These are phyloP conservation scores for Drosophila rellima DNA, from an alignment of 2,888 invertebrate species.

Conservation along the genomic window DNA sequence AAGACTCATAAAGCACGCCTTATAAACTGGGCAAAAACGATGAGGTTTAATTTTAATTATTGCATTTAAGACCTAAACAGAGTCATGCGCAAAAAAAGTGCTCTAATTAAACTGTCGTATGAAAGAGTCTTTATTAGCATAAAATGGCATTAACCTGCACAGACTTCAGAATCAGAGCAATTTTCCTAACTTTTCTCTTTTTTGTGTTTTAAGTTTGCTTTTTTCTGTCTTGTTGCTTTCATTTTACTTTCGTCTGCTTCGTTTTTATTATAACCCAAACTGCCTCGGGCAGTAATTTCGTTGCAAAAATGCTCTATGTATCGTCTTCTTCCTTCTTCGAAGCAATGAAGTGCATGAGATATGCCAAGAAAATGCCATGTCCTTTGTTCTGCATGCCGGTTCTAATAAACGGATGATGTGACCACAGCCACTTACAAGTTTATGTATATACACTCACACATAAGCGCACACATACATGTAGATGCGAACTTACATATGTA, in stretches of 20 bases:
- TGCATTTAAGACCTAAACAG: conserved; percentile 46
- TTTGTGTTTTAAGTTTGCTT: conserved; percentile 16
- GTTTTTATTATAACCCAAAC: conserved; percentile 67
- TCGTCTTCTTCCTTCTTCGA: conserved; percentile 49
- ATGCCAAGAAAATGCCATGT: conserved; percentile 65
- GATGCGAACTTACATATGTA: conserved; percentile 32
- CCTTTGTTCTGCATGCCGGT: conserved; percentile 62
- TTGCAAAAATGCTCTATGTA: conserved; percentile 68
- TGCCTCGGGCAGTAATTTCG: conserved; percentile 72
- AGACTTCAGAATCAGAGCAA: conserved; percentile 12
- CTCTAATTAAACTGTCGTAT: conserved; percentile 73
- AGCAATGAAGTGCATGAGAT: conserved; percentile 76
- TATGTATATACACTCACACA: not conserved
- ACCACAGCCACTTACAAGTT: conserved; percentile 38
- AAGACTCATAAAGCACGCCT: conserved; percentile 39
- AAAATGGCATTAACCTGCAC: conserved; percentile 47
- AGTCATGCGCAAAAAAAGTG: conserved; percentile 25
- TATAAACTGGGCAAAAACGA: conserved; percentile 33
- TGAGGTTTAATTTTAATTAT: conserved; percentile 65
- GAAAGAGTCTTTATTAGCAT: conserved; percentile 70
- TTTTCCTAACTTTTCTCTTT: conserved; percentile 14
- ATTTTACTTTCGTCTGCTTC: conserved; percentile 45
- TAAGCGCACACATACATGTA: conserved; percentile 5
- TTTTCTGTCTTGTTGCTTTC: conserved; percentile 24
- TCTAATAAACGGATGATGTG: conserved; percentile 64